Base-by-base conservation (phyloP, 2,797 vertebrate genomes). In the Eulemur mongoz region DNA sequence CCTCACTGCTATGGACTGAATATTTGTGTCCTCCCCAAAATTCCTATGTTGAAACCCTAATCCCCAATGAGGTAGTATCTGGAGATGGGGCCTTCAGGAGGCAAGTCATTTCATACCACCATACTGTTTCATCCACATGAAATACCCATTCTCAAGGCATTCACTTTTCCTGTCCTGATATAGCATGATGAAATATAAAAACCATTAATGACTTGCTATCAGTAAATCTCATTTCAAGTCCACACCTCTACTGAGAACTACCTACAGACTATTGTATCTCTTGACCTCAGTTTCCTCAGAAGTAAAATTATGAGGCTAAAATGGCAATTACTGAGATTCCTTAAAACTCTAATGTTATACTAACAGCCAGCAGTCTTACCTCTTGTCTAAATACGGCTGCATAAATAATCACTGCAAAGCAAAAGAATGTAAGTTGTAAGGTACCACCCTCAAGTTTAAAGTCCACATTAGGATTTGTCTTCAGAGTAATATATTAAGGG, bases 271-370 rank as follows among this genome's bases (percentile, higher is more conserved):
- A 81, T 50, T 70, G 17, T 20, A 82, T 70, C 69, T 88, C 32
- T 87, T 40, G 48, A 82, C 8, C 23, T 76, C 88, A 70, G 32
- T 81, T 87, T 76, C 50, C 70, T 82, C n/a, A 17, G 17, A 84
- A 90, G n/a, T 84, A 79, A 90, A 72, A 86, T 43, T 59, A 35
- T 70, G 18, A 91, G 40, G 27, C 25, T 70, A 82, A 96, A 93
- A 59, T 38, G 11, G 50, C 20, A 59, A 35, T 87, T 61, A 57
- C 2, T 40, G 15, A 82, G 38, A 78, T 52, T 69, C 15, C 35
- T 70, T 82, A 67, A 59, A 92, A 54, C 7, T 83, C 25, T 23
- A 70, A 70, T 61, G 94, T 22, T 82, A 38, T 78, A 38, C 50
- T 75, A 50, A 50, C 17, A 86, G 40, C 7, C 57, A 67, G 63